These are phyloP conservation scores for Glandiceps talaboti DNA, from an alignment of 53 echinoderm and acorn worm genomes.

Conservation along the genomic window DNA sequence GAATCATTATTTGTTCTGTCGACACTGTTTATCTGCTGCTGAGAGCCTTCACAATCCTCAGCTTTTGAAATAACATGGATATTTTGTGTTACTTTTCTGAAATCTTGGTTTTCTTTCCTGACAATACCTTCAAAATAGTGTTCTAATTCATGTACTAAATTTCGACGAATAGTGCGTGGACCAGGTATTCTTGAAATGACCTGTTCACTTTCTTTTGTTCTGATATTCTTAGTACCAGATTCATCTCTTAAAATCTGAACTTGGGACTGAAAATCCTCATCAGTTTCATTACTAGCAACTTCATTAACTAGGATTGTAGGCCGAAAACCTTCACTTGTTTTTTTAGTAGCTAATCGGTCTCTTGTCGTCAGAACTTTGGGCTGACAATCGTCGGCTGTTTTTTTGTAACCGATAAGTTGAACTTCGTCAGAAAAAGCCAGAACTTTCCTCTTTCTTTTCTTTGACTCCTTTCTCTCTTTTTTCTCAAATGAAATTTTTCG, in stretches of 20 bases:
- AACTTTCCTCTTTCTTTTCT: background rate
- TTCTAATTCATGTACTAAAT: background rate
- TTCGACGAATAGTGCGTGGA: background rate
- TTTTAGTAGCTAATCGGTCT: no score
- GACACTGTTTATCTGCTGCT: background rate
- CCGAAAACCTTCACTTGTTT: no score
- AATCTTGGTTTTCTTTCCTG: background rate
- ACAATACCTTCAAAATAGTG: background rate
- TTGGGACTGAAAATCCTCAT: no score
- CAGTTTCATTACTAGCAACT: no score
- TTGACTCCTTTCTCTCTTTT: background rate
- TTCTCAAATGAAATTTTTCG: background rate
- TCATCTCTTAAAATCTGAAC: no score
- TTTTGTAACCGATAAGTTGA: background rate
- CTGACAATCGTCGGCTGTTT: background rate
- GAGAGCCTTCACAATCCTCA: background rate
- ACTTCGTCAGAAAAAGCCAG: background rate
- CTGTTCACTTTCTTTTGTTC: no score
- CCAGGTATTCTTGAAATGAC: no score
- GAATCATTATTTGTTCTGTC: background rate
- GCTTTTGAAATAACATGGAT: background rate
- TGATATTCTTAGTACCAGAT: no score
- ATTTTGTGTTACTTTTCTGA: background rate
- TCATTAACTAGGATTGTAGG: no score
- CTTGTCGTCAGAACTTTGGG: no score